Conservation (phyloP, 1,140 invertebrate species). For the Caenorhabditis latens region DNA sequence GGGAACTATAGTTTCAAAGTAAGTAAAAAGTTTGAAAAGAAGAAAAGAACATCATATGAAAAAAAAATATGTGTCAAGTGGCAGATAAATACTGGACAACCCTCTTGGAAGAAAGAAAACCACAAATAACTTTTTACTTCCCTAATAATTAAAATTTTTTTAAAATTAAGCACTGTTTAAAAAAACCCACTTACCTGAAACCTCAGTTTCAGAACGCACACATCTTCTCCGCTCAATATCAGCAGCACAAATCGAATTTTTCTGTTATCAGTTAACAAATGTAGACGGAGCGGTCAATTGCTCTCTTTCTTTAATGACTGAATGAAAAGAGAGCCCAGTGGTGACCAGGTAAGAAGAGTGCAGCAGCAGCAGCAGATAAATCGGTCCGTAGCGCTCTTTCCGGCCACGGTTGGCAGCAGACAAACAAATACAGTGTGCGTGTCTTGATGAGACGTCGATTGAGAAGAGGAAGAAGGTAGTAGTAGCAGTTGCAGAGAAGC, state of each 20-base stretch:
- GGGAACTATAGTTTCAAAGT: too few species aligned
- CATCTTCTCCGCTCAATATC: constrained; percentile 3
- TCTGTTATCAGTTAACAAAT: neutral
- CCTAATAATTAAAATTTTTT: too few species aligned
- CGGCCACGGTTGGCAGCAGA: constrained; percentile 51
- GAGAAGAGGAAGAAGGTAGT: constrained; percentile 42
- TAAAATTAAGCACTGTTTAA: too few species aligned
- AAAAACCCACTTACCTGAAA: constrained; percentile 30
- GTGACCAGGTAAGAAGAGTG: neutral
- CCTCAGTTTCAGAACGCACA: neutral
- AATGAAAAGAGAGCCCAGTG: constrained; percentile 14
- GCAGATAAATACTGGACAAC: too few species aligned
- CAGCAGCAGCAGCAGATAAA: constrained; percentile 39
- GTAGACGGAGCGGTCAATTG: neutral
- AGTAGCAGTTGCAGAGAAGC: constrained; percentile 47
- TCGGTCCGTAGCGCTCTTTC: constrained; percentile 45
- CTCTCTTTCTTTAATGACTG: constrained; percentile 4
- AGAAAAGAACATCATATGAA: too few species aligned
- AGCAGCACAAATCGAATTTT: neutral
- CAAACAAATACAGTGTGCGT: constrained; percentile 52
- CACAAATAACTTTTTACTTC: too few species aligned
- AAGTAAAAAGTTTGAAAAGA: too few species aligned
- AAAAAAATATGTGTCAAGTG: too few species aligned
- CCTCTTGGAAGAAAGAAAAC: too few species aligned
- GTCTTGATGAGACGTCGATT: constrained; percentile 34